phyloP scores from a whole-genome alignment of 2,888 invertebrate species.

The Synanthedon vespiformis region DNA sequence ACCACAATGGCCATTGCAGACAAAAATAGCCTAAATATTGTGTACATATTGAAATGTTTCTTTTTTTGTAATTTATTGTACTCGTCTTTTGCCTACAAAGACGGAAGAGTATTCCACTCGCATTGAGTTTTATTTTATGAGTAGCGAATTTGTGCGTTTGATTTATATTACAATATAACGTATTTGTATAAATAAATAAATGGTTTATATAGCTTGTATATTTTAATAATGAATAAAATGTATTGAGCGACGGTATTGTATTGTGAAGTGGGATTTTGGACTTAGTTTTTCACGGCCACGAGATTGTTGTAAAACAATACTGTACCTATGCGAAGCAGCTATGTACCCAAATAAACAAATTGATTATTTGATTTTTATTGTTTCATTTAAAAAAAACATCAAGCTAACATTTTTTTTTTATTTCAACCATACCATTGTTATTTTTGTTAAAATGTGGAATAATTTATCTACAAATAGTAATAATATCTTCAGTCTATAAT shows the following conservation, averaged over 20 bases:
- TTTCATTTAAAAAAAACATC: neutral
- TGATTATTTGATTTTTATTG: constrained; percentile 10
- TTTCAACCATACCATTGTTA: too few relatives aligned
- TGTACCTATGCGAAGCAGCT: constrained; percentile 38
- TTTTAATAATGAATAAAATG: neutral
- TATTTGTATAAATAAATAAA: constrained; percentile 29
- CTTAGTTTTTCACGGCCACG: constrained; percentile 43
- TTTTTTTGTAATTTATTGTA: too few relatives aligned
- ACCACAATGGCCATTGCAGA: too few relatives aligned
- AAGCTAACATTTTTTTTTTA: too few relatives aligned
- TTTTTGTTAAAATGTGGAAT: too few relatives aligned
- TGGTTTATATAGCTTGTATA: constrained; percentile 15
- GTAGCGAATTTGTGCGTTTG: neutral
- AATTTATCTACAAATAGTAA: too few relatives aligned
- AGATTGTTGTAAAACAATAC: constrained; percentile 21
- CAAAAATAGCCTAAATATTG: too few relatives aligned
- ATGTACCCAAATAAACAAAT: constrained; percentile 48
- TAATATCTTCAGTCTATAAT: too few relatives aligned
- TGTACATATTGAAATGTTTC: too few relatives aligned
- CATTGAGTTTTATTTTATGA: neutral
- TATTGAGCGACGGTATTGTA: neutral
- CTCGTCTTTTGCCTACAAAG: too few relatives aligned
- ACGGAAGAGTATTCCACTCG: neutral
- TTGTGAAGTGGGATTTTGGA: constrained; percentile 17
- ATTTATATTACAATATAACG: constrained; percentile 1